Base-by-base conservation (phyloP, 2,888 invertebrate genomes). In the Vannuccia rotundouncinata region DNA sequence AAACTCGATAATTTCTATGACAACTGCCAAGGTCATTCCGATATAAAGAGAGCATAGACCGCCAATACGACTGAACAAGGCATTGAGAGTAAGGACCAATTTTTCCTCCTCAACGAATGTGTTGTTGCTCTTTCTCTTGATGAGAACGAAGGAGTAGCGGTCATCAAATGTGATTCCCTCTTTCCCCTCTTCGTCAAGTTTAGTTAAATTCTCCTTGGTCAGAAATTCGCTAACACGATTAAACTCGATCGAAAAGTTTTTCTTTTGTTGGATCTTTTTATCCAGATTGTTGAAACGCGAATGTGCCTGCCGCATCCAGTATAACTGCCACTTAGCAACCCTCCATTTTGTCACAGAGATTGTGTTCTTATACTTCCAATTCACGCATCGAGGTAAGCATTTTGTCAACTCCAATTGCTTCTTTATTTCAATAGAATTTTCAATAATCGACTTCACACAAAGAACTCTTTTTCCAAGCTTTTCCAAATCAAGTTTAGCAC, bases 41-140 rank as follows among this genome's bases (percentile, higher is more conserved):
- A 81, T 81, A 28, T 81, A 81, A 17, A 81, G 31, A 5, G 81
- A 81, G 75, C 81, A 81, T 29, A 81, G 75, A 13, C 81, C 81
- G 25, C 81, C 81, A 29, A 81, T 45, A 5, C 81, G 74, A 25
- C 80, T 81, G n/a, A 81, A 82, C 5, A 81, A 29, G 0, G 81
- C 81, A 66, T 81, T 81, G 60, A 81, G 31, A 0, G 81, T 82
- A 1, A 81, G 45, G 13, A 81, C 81, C 27, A 81, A 60, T 17
- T 81, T 28, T 31, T 81, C 81, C 28, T 59, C 76, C 27, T 80
- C 59, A 5, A 81, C 73, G 27, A 74, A 30, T 1, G 81, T 81
- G 73, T 81, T 80, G 29, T 81, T 81, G 22, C 60, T 60, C 60
- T 81, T 29, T 29, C 81, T 13, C 30, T 81, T 81, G 13, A 81